Conservation (phyloP, 2,888 invertebrate genomes). For the Dromius quadrimaculatus region DNA sequence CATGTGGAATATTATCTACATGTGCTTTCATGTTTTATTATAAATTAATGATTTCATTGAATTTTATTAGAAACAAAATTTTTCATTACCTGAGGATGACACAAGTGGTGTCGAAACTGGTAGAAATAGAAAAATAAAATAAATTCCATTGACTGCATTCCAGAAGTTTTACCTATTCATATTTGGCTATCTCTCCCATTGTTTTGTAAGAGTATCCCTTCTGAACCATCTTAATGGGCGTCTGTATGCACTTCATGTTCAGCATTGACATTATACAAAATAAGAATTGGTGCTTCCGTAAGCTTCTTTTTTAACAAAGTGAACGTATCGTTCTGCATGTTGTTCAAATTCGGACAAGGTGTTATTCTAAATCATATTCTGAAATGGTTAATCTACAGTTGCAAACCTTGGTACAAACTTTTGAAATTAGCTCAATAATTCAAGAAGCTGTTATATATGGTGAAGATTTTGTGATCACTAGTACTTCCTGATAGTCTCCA, state of each 20-base stretch:
- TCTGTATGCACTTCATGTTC: constrained; percentile 15
- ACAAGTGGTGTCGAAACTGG: no score
- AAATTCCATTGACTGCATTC: no score
- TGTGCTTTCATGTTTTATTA: no score
- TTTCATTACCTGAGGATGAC: no score
- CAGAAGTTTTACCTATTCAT: no score
- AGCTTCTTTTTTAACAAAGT: neutral
- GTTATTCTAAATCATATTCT: no score
- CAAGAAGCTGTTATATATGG: neutral
- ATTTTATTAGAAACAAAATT: no score
- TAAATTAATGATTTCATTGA: no score
- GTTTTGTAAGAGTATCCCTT: no score
- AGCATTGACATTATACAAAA: neutral
- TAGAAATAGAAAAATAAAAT: no score
- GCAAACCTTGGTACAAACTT: neutral
- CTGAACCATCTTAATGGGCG: constrained; percentile 10
- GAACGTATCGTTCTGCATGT: neutral
- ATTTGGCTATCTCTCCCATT: no score
- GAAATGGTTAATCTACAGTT: neutral
- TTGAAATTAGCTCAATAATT: neutral
- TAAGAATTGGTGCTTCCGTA: neutral
- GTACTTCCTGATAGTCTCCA: neutral
- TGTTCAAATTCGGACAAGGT: neutral
- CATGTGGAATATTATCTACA: no score
- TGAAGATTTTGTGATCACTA: neutral